Evolutionary conservation across 2,113 vertebrate species (phyloP).

Genomic region (Passer montanus): DNA sequence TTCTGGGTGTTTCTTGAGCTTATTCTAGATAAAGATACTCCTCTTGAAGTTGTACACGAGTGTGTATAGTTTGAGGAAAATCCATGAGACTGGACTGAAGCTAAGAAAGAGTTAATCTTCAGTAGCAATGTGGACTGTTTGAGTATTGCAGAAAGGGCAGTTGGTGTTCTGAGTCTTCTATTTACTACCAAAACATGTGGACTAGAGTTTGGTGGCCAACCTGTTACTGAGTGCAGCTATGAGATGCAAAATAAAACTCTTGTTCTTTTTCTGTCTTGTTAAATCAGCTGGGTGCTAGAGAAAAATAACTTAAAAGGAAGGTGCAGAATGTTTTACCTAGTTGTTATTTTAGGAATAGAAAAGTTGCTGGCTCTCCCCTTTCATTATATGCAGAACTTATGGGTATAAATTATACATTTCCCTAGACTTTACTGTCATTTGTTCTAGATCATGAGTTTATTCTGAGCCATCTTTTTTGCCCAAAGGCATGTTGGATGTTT

Average conservation of each 20-base stretch:
- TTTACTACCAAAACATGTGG: neutral
- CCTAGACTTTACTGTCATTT: neutral
- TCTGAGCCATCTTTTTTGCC: neutral
- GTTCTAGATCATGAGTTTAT: neutral
- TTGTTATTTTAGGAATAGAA: neutral
- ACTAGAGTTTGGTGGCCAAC: neutral
- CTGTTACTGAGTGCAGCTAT: rapidly evolving
- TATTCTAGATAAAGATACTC: neutral
- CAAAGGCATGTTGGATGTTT: neutral
- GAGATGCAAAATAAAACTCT: neutral
- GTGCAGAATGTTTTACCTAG: neutral
- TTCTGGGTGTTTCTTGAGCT: neutral
- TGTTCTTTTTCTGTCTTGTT: neutral
- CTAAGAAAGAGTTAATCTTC: neutral
- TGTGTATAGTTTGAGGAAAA: neutral
- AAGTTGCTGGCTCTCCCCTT: neutral
- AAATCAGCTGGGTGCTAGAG: neutral
- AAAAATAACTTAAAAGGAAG: neutral
- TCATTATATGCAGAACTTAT: neutral
- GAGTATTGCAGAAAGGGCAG: neutral
- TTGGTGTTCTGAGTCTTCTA: neutral
- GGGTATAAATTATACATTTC: neutral
- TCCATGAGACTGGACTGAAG: neutral
- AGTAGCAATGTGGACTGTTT: neutral
- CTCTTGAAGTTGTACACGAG: neutral